Evolutionary conservation across 2,113 vertebrate genomes (phyloP), one percentile per base, ranked within the genome.

Genomic region (Corydoras maculifer): DNA sequence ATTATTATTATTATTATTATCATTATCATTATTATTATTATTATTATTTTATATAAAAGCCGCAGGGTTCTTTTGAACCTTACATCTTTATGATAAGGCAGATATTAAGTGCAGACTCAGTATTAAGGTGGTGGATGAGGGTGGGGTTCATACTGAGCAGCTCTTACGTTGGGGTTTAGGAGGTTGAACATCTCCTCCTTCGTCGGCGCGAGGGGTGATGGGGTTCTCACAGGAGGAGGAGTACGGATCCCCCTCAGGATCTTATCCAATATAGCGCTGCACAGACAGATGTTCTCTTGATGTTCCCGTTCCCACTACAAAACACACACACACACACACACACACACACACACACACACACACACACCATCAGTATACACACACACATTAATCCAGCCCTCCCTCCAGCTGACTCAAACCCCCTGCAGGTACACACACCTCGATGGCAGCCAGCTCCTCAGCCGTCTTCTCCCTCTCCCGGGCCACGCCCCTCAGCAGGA

Each of bases 401-500:
- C 18, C 18, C 18, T 25, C 18, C 18, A 25, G 18, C 18, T 25
- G 18, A 25, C 18, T 25, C 18, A 25, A 2, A 25, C 18, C 18
- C 18, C 18, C 18, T 55, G 10, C 11, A 62, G 48, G 61, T 64
- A 68, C 68, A 58, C 79, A 81, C 82, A 99, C 96, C 94, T 94
- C 75, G 62, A 95, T 9, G 11, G 84, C 81, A 15, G 83, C 79
- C 82, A 92, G 90, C 57, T 87, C 75, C 8, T 87, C 85, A 72
- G 84, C 85, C 0, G 81, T 85, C 74, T 80, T 82, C 81, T 97
- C 94, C 80, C 88, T 88, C 76, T 85, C 82, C 54, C 93, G 76
- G 51, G 94, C 89, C 77, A 95, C 74, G 3, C 93, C 95, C 60
- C 87, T 90, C 43, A 98, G 82, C 8, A 83, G 91, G 79, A 98